Base-by-base conservation (phyloP, 2,113 vertebrate genomes). In the Ancistrus triradiatus region DNA sequence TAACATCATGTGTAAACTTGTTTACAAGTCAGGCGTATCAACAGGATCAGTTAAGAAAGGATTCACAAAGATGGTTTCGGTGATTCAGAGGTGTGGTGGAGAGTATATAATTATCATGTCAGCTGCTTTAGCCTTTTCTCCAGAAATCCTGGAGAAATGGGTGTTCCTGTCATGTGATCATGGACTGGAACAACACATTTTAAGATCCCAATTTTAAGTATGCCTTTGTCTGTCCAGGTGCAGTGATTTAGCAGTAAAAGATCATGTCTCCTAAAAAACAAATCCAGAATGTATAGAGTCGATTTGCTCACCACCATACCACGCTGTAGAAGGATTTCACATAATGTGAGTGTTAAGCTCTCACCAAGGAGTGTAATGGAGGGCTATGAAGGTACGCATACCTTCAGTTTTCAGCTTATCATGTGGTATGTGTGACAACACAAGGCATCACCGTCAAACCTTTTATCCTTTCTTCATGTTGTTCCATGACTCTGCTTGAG, bases 1-100 rank as follows among this genome's bases (percentile, higher is more conserved):
- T 24, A 56, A 38, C 2, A 38, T 51, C 21, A 52, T 61, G 43
- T 65, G 37, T 60, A 50, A 64, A 49, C 27, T 25, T 61, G 49
- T 69, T 66, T 61, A 69, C 43, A 61, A 37, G 37, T 1, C 28
- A 42, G 24, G 44, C 37, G 24, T 53, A 44, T 28, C 42, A 59
- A 18, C 2, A 15, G 15, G 21, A 19, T 28, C 15, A 2, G 24
- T 46, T 48, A 67, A 35, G 7, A 28, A 59, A 21, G 19, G 28
- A 15, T 72, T 51, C 9, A 44, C 49, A 38, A 18, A 44, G 31
- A n/a, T 47, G 22, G 27, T 69, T 18, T 43, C 49, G 24, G 25
- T 57, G 42, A 47, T 43, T 35, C 13, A 7, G 14, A 59, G 56
- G 48, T 61, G 50, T 18, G 38, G 22, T 21, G 4, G 2, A 3